phyloP scores from a whole-genome alignment of 2,888 invertebrate genomes.

The Calameuta idolon region DNA sequence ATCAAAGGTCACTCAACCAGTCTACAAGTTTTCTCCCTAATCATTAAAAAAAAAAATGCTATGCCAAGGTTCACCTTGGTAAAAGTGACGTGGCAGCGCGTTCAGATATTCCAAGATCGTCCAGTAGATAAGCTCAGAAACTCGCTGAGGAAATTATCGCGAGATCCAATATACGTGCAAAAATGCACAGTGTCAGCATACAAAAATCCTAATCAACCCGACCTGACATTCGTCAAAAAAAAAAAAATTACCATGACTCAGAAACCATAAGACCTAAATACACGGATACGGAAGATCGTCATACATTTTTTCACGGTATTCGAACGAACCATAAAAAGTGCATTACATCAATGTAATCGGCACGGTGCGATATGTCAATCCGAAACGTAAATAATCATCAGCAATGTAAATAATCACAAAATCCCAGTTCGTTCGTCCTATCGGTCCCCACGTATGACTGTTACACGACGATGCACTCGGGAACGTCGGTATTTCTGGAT shows the following conservation, averaged over 20 bases:
- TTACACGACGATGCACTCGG: not conserved
- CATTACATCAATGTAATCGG: not conserved
- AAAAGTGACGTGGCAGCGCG: not conserved
- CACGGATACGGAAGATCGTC: no score
- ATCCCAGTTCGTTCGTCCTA: not conserved
- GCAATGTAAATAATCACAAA: not conserved
- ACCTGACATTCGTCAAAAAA: not conserved
- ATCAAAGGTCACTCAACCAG: slow-evolving; percentile 13
- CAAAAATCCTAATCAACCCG: not conserved
- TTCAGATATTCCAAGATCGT: not conserved
- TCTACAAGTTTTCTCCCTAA: not conserved
- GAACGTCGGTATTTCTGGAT: not conserved
- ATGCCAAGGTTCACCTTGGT: not conserved
- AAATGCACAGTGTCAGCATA: slow-evolving; percentile 47
- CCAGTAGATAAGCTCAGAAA: not conserved
- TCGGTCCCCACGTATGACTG: not conserved
- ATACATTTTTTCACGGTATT: not conserved
- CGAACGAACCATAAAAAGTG: not conserved
- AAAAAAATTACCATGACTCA: not conserved
- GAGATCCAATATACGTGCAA: slow-evolving; percentile 35
- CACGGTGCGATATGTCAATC: not conserved
- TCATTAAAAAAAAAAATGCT: slow-evolving; percentile 8
- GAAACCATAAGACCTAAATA: not conserved
- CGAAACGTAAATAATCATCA: not conserved
- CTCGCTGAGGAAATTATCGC: not conserved